phyloP scores from a whole-genome alignment of 2,113 vertebrate species.

The Brienomyrus brachyistius region DNA sequence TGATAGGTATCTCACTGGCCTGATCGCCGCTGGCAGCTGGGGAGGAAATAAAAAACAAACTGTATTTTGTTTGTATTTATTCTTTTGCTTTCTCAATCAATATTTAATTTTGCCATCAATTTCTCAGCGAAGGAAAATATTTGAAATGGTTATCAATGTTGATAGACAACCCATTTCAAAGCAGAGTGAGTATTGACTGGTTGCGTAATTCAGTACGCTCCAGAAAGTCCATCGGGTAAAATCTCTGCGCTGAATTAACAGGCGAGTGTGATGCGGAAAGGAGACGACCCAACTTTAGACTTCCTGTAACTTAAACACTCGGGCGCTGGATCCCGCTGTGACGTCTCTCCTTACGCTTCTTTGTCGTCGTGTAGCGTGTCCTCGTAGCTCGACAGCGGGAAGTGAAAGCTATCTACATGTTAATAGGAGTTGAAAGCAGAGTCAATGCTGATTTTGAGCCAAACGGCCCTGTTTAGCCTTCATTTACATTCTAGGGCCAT shows the following conservation, averaged over 20 bases:
- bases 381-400: neutral
- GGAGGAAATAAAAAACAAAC: slow-evolving; percentile 14
- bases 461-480: slow-evolving; percentile 30
- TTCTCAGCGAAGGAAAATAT: slow-evolving; percentile 8
- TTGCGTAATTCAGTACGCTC: slow-evolving; percentile 15
- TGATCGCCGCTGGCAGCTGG: neutral
- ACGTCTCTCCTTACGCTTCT: neutral
- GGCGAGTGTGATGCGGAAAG: neutral
- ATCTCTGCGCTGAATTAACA: slow-evolving; percentile 3
- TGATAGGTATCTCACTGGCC: slow-evolving; percentile 14
- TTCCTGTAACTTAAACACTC: neutral
- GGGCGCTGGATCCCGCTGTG: neutral
- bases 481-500: slow-evolving; percentile 11
- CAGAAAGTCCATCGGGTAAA: neutral
- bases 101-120: slow-evolving; percentile 26
- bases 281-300: neutral
- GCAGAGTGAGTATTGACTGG: slow-evolving; percentile 15
- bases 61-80: slow-evolving; percentile 17
- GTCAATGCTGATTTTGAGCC: neutral
- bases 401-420: neutral
- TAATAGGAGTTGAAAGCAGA: neutral
- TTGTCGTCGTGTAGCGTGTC: neutral
- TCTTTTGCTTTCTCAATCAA: slow-evolving; percentile 18
- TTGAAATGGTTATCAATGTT: slow-evolving; percentile 21
- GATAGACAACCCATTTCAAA: neutral